Conservation (phyloP, 2,797 vertebrate species). For the Australoheros facetus region DNA sequence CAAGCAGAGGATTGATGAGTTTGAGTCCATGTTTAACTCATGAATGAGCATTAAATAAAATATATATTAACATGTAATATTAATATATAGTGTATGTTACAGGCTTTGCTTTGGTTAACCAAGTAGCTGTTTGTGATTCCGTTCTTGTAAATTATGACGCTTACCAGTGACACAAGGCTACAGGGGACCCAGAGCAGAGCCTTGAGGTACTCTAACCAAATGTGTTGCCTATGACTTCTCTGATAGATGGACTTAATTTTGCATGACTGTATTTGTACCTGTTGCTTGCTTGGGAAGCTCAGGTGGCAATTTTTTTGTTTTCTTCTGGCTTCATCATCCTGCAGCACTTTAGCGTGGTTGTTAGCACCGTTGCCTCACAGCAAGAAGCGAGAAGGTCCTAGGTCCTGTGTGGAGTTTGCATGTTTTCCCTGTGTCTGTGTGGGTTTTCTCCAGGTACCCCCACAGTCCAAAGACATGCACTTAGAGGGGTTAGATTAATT, state of each 20-base stretch:
- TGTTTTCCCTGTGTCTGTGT: too few relatives aligned
- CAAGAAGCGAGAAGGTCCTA: too few relatives aligned
- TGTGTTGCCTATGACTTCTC: not conserved
- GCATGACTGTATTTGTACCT: not conserved
- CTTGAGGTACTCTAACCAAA: not conserved
- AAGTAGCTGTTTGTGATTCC: not conserved
- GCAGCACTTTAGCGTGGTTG: too few relatives aligned
- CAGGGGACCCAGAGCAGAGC: not conserved
- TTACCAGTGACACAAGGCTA: not conserved
- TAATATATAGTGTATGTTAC: not conserved
- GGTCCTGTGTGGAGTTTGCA: too few relatives aligned
- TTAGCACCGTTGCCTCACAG: too few relatives aligned
- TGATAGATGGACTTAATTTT: not conserved
- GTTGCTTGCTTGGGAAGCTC: not conserved
- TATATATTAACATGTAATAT: not conserved
- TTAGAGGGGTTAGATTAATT: too few relatives aligned
- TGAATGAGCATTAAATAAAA: slow-evolving; percentile 14
- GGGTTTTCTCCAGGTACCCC: too few relatives aligned
- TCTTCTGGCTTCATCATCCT: too few relatives aligned
- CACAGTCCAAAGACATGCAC: too few relatives aligned
- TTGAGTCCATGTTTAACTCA: slow-evolving; percentile 89
- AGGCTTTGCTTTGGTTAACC: not conserved
- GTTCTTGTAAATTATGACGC: not conserved
- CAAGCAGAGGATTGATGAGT: slow-evolving; percentile 92
- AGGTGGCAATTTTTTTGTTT: not conserved